These are phyloP conservation scores for Chloroceryle amazona DNA, from an alignment of 2,797 vertebrate genomes.

Conservation along the genomic window DNA sequence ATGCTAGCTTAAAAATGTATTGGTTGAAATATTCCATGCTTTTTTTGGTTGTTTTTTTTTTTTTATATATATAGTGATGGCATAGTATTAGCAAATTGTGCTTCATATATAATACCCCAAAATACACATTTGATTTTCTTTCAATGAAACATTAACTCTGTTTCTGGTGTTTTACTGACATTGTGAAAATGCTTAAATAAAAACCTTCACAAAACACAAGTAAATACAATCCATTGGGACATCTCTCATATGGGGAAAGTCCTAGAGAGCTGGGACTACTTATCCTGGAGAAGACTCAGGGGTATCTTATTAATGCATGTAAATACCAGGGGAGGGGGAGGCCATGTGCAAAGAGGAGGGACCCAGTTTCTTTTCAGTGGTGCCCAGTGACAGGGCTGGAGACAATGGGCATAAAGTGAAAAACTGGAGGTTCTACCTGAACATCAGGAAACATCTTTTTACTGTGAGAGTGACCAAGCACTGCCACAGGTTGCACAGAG, in stretches of 20 bases:
- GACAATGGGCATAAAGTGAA: too few species aligned
- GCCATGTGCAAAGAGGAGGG: background rate
- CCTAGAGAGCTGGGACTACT: too few species aligned
- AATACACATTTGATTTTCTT: background rate
- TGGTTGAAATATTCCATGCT: background rate
- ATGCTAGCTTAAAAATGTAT: background rate
- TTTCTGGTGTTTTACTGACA: background rate
- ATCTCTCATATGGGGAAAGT: background rate
- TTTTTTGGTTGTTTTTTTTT: background rate
- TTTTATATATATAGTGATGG: background rate
- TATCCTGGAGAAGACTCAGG: too few species aligned
- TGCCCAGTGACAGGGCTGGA: too few species aligned
- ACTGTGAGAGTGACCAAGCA: too few species aligned
- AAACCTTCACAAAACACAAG: background rate
- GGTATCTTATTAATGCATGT: background rate
- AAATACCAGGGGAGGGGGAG: background rate
- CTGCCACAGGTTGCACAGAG: too few species aligned
- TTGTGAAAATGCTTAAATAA: background rate
- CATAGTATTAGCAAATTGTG: background rate
- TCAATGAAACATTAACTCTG: background rate
- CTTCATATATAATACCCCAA: background rate
- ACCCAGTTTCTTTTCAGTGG: background rate
- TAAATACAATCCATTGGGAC: background rate
- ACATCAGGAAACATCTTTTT: too few species aligned
- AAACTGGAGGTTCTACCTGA: too few species aligned